phyloP scores from a whole-genome alignment of 2,888 invertebrate genomes.

The Protonemura montana region DNA sequence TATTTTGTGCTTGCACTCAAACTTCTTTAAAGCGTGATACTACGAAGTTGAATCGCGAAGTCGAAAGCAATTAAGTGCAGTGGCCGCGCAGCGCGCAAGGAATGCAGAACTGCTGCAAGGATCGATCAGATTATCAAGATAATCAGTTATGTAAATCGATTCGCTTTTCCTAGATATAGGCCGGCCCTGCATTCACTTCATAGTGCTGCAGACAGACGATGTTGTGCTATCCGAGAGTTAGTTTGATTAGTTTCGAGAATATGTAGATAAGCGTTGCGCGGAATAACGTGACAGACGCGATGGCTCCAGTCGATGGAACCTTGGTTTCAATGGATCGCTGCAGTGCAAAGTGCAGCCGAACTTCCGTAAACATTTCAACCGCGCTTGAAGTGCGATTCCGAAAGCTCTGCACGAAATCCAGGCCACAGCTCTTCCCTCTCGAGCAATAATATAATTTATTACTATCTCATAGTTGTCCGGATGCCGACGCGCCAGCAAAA shows the following conservation, averaged over 20 bases:
- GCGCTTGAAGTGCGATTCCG: background rate
- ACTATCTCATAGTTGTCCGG: slow-evolving; percentile 9
- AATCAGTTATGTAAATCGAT: background rate
- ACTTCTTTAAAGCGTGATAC: background rate
- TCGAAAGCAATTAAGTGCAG: background rate
- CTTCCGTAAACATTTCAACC: background rate
- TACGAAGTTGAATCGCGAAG: background rate
- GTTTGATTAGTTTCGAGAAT: slow-evolving; percentile 12
- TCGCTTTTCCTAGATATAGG: slow-evolving; percentile 3
- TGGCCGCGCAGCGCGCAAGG: background rate
- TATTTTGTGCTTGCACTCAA: background rate
- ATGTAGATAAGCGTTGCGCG: background rate
- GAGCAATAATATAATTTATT: background rate
- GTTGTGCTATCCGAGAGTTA: background rate
- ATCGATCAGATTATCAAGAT: background rate
- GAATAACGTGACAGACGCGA: background rate
- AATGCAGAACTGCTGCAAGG: background rate
- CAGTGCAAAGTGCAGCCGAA: background rate
- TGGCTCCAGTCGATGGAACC: background rate
- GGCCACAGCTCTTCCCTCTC: background rate
- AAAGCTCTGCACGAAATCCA: background rate
- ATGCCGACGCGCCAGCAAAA: background rate
- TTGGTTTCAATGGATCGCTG: background rate
- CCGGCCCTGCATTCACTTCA: background rate
- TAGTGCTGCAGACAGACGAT: background rate